Evolutionary conservation across 2,113 vertebrate species (phyloP).

Genomic region (Oceanites oceanicus): DNA sequence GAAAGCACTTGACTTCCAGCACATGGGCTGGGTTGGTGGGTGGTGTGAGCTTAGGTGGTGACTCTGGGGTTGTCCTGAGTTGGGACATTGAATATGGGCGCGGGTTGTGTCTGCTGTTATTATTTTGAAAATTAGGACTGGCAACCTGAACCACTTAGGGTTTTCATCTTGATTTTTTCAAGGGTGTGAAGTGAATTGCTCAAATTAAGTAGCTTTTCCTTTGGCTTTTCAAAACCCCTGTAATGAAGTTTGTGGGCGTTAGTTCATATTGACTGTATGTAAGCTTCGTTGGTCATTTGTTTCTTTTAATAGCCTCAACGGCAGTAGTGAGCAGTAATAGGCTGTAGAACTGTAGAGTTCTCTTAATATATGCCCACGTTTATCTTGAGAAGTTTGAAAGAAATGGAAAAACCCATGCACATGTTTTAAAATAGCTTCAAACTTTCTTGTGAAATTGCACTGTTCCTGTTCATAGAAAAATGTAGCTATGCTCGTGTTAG

Average conservation of each 20-base stretch:
- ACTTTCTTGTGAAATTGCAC: background rate
- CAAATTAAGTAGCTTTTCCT: background rate
- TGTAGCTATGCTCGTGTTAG: background rate
- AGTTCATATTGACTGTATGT: background rate
- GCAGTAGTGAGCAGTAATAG: background rate
- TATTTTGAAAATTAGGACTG: background rate
- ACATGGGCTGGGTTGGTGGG: background rate
- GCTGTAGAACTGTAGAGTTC: background rate
- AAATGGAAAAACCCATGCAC: background rate
- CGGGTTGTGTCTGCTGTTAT: background rate
- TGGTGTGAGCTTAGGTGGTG: background rate
- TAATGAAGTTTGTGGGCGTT: background rate
- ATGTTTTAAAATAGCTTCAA: background rate
- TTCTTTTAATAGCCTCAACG: background rate
- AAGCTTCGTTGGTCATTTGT: background rate
- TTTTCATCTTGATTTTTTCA: background rate
- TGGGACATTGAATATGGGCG: background rate
- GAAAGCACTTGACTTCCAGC: background rate
- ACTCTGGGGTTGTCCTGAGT: accelerated
- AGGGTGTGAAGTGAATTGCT: background rate
- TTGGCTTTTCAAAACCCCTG: background rate
- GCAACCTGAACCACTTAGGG: background rate
- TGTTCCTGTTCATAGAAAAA: background rate
- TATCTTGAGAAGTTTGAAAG: background rate
- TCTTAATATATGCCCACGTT: background rate